A percentile compares a stretch with the other conserved stretches of the same genome.
These are phyloP conservation scores for Zingel zingel DNA, from an alignment of 2,113 vertebrate genomes.

Conservation along the genomic window DNA sequence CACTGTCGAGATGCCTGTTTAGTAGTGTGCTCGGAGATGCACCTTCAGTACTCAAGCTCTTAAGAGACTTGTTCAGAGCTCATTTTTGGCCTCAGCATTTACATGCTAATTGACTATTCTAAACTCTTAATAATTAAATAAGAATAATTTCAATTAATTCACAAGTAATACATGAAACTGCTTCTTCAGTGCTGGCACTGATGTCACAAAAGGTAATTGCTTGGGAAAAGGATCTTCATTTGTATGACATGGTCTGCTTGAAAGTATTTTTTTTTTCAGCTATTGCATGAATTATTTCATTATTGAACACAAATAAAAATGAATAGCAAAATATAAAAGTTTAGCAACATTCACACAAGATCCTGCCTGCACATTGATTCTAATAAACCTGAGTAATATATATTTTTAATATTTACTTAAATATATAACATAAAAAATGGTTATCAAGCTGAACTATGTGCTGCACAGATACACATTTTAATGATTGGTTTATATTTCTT, in stretches of 20 bases:
- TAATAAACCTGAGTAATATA: slow-evolving; percentile 8
- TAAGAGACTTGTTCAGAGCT: not conserved
- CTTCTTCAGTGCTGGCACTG: not conserved
- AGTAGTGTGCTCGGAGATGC: not conserved
- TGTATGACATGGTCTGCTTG: not conserved
- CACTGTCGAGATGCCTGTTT: not conserved
- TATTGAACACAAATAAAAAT: not conserved
- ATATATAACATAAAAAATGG: not conserved
- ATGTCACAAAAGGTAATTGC: not conserved
- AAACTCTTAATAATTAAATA: not conserved
- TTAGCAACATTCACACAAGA: not conserved
- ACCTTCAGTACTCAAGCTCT: not conserved
- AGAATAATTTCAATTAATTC: not conserved
- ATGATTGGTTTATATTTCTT: not conserved
- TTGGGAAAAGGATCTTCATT: not conserved
- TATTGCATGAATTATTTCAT: not conserved
- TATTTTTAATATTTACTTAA: not conserved
- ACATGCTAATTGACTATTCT: not conserved
- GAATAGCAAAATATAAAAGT: not conserved
- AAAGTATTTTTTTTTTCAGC: not conserved
- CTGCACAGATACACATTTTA: not conserved
- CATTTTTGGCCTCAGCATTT: not conserved
- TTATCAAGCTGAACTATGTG: not conserved
- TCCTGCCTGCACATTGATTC: slow-evolving; percentile 1
- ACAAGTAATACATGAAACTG: not conserved